Evolutionary conservation across 2,797 vertebrate species (phyloP).

Genomic region (Merluccius polli): DNA sequence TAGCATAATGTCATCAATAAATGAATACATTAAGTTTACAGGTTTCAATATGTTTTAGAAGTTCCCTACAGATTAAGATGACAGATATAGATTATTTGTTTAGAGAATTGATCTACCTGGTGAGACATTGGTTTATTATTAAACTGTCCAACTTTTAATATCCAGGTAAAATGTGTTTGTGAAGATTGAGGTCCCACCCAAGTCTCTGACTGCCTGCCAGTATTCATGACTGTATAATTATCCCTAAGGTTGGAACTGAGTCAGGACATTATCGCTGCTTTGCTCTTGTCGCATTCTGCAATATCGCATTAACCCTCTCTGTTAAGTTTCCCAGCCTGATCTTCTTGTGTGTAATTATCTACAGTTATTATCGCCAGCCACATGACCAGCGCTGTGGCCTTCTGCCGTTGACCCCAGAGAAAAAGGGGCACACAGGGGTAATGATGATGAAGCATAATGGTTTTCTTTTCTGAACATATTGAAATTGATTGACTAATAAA

Average conservation of each 20-base stretch:
- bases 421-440: no score
- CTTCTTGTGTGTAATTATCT: neutral
- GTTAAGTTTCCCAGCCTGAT: neutral
- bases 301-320: neutral
- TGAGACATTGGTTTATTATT: neutral
- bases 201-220: neutral
- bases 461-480: no score
- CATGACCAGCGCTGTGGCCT: no score
- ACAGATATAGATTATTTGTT: no score
- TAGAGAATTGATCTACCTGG: constrained; percentile 11
- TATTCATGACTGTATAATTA: neutral
- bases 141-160: neutral
- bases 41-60: constrained; percentile 11
- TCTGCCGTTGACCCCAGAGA: no score
- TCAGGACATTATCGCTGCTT: no score
- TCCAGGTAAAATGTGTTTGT: neutral
- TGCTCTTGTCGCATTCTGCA: no score
- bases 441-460: no score
- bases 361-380: neutral
- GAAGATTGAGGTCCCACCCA: neutral
- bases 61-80: constrained; percentile 11
- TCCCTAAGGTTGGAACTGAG: neutral
- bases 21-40: constrained; percentile 28
- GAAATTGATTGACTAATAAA: no score
- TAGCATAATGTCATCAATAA: constrained; percentile 35